phyloP scores from a whole-genome alignment of 2,888 invertebrate species.

The Nephrocerus scutellatus region DNA sequence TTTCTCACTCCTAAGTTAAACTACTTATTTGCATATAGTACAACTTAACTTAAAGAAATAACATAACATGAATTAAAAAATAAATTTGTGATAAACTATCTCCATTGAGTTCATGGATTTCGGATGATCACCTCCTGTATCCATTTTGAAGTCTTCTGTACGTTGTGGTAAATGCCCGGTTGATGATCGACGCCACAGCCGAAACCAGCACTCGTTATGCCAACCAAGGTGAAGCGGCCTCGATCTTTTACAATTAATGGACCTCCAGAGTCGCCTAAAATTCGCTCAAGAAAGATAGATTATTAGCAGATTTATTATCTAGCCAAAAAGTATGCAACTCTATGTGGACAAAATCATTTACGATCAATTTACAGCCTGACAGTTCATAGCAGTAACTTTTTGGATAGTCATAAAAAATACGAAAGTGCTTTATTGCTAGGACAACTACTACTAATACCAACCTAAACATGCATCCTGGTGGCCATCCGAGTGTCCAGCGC shows the following conservation, averaged over 20 bases:
- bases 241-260: constrained; percentile 64
- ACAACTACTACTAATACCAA: constrained; percentile 36
- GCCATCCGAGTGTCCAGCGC: constrained; percentile 76
- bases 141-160: constrained; percentile 64
- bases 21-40: too few relatives aligned
- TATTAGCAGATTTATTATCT: not conserved
- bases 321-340: constrained; percentile 29
- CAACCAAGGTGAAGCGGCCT: constrained; percentile 66
- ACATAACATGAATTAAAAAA: not conserved
- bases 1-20: too few relatives aligned
- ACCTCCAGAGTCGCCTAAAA: constrained; percentile 70
- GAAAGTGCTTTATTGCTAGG: too few relatives aligned
- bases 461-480: constrained; percentile 76
- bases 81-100: too few relatives aligned
- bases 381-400: not conserved
- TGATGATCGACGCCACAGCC: constrained; percentile 80
- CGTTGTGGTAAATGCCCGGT: constrained; percentile 80
- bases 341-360: not conserved
- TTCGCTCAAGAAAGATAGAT: not conserved
- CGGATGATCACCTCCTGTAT: constrained; percentile 53
- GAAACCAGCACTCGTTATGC: constrained; percentile 79
- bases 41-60: not conserved
- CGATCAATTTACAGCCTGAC: not conserved
- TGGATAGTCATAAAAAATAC: too few relatives aligned
- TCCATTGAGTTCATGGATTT: too few relatives aligned